These are phyloP conservation scores for Hoplodrina ambigua DNA, from an alignment of 2,888 invertebrate genomes.

Conservation along the genomic window DNA sequence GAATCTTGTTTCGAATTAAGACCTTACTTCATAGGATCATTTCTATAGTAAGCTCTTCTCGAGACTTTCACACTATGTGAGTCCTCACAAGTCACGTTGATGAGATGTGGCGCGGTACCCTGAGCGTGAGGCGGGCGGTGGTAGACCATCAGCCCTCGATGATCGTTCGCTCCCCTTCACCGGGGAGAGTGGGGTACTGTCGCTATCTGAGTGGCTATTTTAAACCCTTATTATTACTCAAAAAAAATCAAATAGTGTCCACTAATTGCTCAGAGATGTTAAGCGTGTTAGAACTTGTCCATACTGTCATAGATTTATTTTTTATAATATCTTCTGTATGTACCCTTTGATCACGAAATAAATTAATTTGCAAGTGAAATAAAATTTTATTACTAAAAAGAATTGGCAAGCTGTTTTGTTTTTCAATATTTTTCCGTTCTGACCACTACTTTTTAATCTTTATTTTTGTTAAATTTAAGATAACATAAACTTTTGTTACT, in stretches of 20 bases:
- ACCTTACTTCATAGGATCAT: conserved; percentile 62
- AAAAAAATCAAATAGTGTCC: too few relatives aligned
- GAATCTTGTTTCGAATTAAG: conserved; percentile 9
- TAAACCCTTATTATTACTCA: not conserved
- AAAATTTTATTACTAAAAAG: too few relatives aligned
- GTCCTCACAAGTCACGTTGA: conserved; percentile 62
- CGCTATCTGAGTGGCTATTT: conserved; percentile 55
- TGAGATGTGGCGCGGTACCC: conserved; percentile 66
- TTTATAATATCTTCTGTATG: too few relatives aligned
- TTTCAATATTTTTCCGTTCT: not conserved
- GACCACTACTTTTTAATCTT: not conserved
- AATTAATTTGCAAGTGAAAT: too few relatives aligned
- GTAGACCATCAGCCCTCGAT: conserved; percentile 61
- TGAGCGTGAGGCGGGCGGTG: conserved; percentile 67
- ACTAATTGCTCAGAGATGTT: too few relatives aligned
- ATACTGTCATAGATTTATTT: too few relatives aligned
- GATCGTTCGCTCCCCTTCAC: conserved; percentile 63
- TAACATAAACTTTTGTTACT: not conserved
- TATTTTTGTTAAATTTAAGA: not conserved
- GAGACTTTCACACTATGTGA: conserved; percentile 62
- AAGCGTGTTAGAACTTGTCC: too few relatives aligned
- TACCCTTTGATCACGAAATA: too few relatives aligned
- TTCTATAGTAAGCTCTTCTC: conserved; percentile 61
- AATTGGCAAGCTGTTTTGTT: not conserved
- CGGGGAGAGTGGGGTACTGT: conserved; percentile 53